Base-by-base conservation (phyloP, 2,113 vertebrate species). In the Sterrhoptilus dennistouni region DNA sequence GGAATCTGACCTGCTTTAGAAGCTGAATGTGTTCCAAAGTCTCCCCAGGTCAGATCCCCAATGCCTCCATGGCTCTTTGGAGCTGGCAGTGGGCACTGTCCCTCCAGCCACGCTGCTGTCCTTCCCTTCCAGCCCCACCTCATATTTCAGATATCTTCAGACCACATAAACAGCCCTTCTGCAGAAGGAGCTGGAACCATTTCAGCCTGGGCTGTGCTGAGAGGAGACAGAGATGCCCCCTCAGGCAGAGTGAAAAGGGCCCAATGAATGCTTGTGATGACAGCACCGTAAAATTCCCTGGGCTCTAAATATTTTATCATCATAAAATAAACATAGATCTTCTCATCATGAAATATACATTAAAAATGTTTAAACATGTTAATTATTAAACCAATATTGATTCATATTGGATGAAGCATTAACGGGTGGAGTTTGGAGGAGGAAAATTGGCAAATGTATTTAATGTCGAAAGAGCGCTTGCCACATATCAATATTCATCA, bases 341-440 rank as follows among this genome's bases (percentile, higher is more conserved):
- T 97, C 96, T 92, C 87, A 19, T 97, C 97, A 98, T 98, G 95
- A 98, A 98, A 98, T 97, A 98, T 98, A 98, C 97, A 98, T 98
- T 95, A 96, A 97, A 98, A 98, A 98, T 98, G 97, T 98, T 98
- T 98, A 98, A 98, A 97, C 97, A 87, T 96, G 98, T 98, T 98
- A 98, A 98, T 98, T 98, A 98, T 98, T 98, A 98, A 98, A 97
- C 97, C 97, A 98, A 98, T 98, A 98, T 98, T 98, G 98, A 98
- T 98, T 98, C 98, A 98, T 97, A 98, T 97, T 97, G 97, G 97
- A 98, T 98, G 97, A 97, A 92, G 92, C 97, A 98, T 98, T 98
- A 98, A 98, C 95, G 72, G 95, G 96, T 79, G 96, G 95, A 89
- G 89, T 82, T 61, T 89, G 95, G 90, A 95, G 93, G 88, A 93